phyloP scores from a whole-genome alignment of 2,113 vertebrate genomes.

The Notothenia rossii region DNA sequence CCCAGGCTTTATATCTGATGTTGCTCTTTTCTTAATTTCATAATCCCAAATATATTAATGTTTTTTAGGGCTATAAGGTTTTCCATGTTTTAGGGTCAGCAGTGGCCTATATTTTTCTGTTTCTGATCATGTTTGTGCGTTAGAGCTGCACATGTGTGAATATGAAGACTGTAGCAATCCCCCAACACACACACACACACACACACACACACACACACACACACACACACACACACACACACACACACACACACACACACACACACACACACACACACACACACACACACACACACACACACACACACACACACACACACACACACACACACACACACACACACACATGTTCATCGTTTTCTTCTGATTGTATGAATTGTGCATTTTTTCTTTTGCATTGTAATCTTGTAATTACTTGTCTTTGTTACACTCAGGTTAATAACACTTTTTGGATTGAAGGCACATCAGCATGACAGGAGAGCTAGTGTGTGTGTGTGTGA shows the following conservation, averaged over 20 bases:
- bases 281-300: neutral
- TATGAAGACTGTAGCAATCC: conserved; percentile 7
- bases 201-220: neutral
- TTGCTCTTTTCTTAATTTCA: neutral
- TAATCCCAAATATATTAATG: neutral
- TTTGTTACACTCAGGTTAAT: too few relatives aligned
- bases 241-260: too few relatives aligned
- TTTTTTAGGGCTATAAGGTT: neutral
- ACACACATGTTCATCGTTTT: too few relatives aligned
- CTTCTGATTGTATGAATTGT: too few relatives aligned
- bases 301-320: too few relatives aligned
- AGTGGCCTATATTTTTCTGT: conserved; percentile 15
- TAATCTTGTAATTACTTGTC: too few relatives aligned
- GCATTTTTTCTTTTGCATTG: too few relatives aligned
- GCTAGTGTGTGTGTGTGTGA: conserved; percentile 53
- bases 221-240: too few relatives aligned
- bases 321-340: too few relatives aligned
- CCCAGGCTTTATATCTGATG: neutral
- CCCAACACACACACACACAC: neutral
- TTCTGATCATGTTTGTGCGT: conserved; percentile 44
- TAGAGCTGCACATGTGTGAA: conserved; percentile 21
- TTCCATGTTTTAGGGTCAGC: conserved; percentile 20
- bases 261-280: neutral
- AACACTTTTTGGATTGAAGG: neutral
- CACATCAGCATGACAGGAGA: conserved; percentile 59